Conservation (phyloP, 1,140 invertebrate genomes). For the Ooceraea biroi region DNA sequence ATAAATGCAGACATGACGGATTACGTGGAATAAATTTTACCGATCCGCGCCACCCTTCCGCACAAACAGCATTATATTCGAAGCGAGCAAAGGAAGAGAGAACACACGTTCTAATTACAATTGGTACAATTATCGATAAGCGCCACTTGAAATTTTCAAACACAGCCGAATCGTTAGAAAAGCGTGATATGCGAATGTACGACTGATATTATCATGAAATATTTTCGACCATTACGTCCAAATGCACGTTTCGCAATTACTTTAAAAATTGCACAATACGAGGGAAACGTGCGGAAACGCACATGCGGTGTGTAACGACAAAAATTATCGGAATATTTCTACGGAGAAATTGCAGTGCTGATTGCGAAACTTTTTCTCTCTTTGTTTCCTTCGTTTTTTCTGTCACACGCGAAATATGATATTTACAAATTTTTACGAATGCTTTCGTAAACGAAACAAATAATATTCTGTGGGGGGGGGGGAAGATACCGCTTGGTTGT, state of each 20-base stretch:
- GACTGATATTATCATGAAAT: constrained; percentile 18
- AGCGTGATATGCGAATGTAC: not conserved
- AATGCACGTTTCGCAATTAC: not conserved
- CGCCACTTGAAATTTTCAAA: constrained; percentile 42
- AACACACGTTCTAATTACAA: constrained; percentile 40
- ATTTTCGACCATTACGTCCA: constrained; percentile 23
- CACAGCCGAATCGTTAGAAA: constrained; percentile 13
- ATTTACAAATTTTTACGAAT: constrained; percentile 40
- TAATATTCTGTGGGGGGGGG: constrained; percentile 25
- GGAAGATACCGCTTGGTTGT: not conserved
- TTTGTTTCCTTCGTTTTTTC: not conserved
- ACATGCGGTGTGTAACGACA: not conserved
- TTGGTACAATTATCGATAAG: constrained; percentile 47
- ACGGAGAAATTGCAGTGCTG: not conserved
- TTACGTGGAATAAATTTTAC: constrained; percentile 54
- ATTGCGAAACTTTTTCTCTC: constrained; percentile 3
- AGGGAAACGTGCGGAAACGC: not conserved
- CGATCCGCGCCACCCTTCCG: constrained; percentile 9
- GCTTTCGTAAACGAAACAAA: constrained; percentile 32
- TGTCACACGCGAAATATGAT: constrained; percentile 8
- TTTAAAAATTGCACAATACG: constrained; percentile 1
- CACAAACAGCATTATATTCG: constrained; percentile 32
- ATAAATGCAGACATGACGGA: constrained; percentile 59
- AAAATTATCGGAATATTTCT: constrained; percentile 38
- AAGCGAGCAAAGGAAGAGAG: not conserved